Percentiles rank a stretch among this genome's conserved stretches.
These are phyloP conservation scores for Eleutherodactylus coqui DNA, from an alignment of 2,797 vertebrate genomes.

Conservation along the genomic window DNA sequence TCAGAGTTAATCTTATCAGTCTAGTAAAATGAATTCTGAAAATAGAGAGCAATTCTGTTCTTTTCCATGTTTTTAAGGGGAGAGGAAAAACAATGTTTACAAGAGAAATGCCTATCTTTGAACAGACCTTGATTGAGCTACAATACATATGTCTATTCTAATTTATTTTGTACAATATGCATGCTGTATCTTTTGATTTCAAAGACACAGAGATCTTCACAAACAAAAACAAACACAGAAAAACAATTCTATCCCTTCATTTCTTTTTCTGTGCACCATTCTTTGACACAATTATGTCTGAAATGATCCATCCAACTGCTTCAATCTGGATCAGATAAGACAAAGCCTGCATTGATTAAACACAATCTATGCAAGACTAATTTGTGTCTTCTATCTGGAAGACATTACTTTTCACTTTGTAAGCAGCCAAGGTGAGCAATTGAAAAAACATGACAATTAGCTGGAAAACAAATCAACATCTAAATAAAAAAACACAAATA, in stretches of 20 bases:
- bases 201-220: constrained; percentile 67
- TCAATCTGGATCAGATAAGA: constrained; percentile 70
- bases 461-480: constrained; percentile 58
- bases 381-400: constrained; percentile 69
- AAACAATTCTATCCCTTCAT: constrained; percentile 67
- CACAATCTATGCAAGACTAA: constrained; percentile 69
- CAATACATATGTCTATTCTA: constrained; percentile 55
- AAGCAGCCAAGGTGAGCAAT: constrained; percentile 61
- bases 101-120: constrained; percentile 53
- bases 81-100: constrained; percentile 47
- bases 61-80: constrained; percentile 35
- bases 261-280: constrained; percentile 65
- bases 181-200: constrained; percentile 63
- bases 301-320: constrained; percentile 70
- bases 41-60: constrained; percentile 32
- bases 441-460: constrained; percentile 62
- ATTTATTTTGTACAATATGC: constrained; percentile 64
- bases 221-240: constrained; percentile 67
- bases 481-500: constrained; percentile 42
- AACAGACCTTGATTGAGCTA: constrained; percentile 56
- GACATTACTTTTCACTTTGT: constrained; percentile 62
- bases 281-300: constrained; percentile 70
- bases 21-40: constrained; percentile 41
- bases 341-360: constrained; percentile 71
- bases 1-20: constrained; percentile 38